Percentiles rank a stretch among this genome's conserved stretches.
Conservation (phyloP, 1,140 invertebrate species). For the Drosophila malerkotliana region DNA sequence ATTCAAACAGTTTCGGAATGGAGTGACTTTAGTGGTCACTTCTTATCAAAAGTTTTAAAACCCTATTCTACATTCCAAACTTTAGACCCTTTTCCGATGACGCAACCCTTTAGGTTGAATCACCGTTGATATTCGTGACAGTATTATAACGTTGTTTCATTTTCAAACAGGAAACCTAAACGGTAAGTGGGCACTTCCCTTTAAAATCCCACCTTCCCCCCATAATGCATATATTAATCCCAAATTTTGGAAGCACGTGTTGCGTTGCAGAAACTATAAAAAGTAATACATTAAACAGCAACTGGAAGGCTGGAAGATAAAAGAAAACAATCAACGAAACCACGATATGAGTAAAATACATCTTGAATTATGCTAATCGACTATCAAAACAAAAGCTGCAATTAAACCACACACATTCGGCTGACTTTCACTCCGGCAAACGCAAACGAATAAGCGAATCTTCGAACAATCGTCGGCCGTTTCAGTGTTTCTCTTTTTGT, state of each 20-base stretch:
- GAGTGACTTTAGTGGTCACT: background rate
- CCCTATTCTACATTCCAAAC: background rate
- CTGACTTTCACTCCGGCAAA: constrained; percentile 61
- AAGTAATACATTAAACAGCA: constrained; percentile 23
- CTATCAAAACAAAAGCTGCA: constrained; percentile 69
- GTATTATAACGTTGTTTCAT: constrained; percentile 20
- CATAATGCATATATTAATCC: constrained; percentile 16
- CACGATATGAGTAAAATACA: constrained; percentile 38
- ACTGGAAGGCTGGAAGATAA: constrained; percentile 3
- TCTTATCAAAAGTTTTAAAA: constrained; percentile 6
- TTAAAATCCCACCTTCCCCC: constrained; percentile 3
- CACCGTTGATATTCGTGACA: constrained; percentile 32
- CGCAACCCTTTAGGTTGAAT: constrained; percentile 20
- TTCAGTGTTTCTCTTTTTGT: constrained; percentile 70
- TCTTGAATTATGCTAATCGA: constrained; percentile 60
- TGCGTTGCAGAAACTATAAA: constrained; percentile 21
- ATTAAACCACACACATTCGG: constrained; percentile 57
- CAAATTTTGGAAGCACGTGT: constrained; percentile 31
- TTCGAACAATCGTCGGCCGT: constrained; percentile 40
- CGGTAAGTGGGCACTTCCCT: constrained; percentile 16
- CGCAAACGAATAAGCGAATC: constrained; percentile 28
- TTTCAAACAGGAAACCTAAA: constrained; percentile 29
- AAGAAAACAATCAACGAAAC: constrained; percentile 34
- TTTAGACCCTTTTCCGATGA: constrained; percentile 10
- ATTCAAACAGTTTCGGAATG: background rate